Evolutionary conservation across 1,140 invertebrate genomes (phyloP).

Genomic region (Caenorhabditis brenneri): DNA sequence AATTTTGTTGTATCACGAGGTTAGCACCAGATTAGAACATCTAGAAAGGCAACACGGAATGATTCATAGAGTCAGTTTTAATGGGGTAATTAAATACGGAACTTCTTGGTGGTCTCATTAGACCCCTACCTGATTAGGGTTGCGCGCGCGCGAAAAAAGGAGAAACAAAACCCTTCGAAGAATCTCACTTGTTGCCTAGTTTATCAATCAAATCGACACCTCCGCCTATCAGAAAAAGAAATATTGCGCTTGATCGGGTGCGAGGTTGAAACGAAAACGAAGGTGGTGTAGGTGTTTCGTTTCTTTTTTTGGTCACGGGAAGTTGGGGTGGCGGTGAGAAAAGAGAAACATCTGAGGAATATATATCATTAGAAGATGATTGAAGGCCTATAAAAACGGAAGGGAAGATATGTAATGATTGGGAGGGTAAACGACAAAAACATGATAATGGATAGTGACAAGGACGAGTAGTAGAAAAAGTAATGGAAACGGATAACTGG

Average conservation of each 20-base stretch:
- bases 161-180: neutral
- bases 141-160: neutral
- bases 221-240: conserved; percentile 36
- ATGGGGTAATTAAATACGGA: conserved; percentile 23
- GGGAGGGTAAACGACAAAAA: neutral
- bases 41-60: too few relatives aligned
- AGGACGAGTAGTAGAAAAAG: conserved; percentile 5
- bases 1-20: too few relatives aligned
- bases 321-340: neutral
- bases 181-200: conserved; percentile 31
- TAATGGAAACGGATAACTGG: conserved; percentile 15
- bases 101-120: neutral
- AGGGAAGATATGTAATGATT: neutral
- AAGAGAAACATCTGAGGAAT: conserved; percentile 20
- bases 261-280: neutral
- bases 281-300: neutral
- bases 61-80: neutral
- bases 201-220: conserved; percentile 43
- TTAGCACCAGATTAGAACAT: too few relatives aligned
- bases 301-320: neutral
- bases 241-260: conserved; percentile 33
- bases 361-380: conserved; percentile 28
- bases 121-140: neutral
- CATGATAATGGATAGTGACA: conserved; percentile 32
- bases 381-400: conserved; percentile 36